phyloP scores from a whole-genome alignment of 2,888 invertebrate genomes.

The Lasioglossum vierecki region DNA sequence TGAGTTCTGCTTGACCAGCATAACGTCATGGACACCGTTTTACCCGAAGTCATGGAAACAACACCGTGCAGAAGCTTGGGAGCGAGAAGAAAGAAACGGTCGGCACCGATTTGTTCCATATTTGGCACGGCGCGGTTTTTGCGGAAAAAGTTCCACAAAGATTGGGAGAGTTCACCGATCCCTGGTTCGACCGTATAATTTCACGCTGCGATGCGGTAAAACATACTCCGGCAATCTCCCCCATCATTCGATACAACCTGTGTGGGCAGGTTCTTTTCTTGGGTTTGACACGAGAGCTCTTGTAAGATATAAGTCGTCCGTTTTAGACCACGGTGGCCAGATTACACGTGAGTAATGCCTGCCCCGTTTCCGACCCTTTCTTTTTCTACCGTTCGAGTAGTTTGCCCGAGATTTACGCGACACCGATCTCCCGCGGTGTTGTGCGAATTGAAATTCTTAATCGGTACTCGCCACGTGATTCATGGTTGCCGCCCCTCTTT shows the following conservation, averaged over 20 bases:
- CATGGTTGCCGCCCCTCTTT: not conserved
- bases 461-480: constrained; percentile 53
- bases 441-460: constrained; percentile 57
- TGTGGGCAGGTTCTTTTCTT: constrained; percentile 52
- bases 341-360: constrained; percentile 51
- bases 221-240: constrained; percentile 30
- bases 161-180: constrained; percentile 39
- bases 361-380: constrained; percentile 14
- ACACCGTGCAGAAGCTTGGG: not conserved
- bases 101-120: constrained; percentile 44
- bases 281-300: constrained; percentile 48
- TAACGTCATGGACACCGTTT: not conserved
- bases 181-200: constrained; percentile 38
- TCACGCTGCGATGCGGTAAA: constrained; percentile 55
- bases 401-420: constrained; percentile 56
- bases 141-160: not conserved
- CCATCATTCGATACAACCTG: constrained; percentile 44
- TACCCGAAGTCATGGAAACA: not conserved
- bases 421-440: constrained; percentile 55
- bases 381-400: constrained; percentile 43
- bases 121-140: constrained; percentile 39
- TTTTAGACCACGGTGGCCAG: constrained; percentile 52
- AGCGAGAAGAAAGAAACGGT: constrained; percentile 12
- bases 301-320: constrained; percentile 46
- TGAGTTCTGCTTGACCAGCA: too few relatives aligned